phyloP scores from a whole-genome alignment of 2,113 vertebrate species.

The Heloderma charlesbogerti region DNA sequence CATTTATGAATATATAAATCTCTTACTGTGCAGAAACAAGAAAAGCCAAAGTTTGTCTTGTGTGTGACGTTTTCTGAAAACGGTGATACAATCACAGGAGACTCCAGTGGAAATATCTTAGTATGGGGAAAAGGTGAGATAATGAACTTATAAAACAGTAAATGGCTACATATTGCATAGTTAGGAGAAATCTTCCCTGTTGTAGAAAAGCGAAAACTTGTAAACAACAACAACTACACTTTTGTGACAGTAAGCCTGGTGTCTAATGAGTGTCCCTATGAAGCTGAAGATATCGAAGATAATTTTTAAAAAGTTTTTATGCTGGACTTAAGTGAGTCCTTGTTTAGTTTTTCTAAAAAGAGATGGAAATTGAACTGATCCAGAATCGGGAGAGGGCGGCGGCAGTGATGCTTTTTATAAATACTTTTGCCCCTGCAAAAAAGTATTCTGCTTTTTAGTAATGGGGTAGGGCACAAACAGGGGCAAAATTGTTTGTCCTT shows the following conservation, averaged over 20 bases:
- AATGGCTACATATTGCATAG: background rate
- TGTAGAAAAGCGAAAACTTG: background rate
- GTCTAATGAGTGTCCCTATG: background rate
- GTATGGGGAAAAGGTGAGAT: constrained; percentile 97
- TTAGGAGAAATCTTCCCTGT: background rate
- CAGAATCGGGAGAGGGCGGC: background rate
- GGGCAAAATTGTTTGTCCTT: background rate
- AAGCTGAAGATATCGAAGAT: background rate
- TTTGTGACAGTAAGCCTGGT: background rate
- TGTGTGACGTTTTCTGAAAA: constrained; percentile 99
- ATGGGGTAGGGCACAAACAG: background rate
- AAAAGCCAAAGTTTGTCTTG: constrained; percentile 99
- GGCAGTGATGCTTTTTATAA: background rate
- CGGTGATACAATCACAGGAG: constrained; percentile 96
- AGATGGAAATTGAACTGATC: background rate
- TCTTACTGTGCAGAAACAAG: constrained; percentile 90
- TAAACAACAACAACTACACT: background rate
- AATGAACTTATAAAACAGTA: background rate
- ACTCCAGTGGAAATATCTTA: constrained; percentile 97
- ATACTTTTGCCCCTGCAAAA: background rate
- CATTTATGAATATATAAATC: constrained; percentile 60
- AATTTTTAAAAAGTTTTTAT: background rate
- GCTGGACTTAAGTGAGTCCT: background rate
- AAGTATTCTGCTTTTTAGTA: background rate
- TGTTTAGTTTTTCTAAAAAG: background rate